Evolutionary conservation across 2,888 invertebrate species (phyloP).

Genomic region (Acanthosepion esculentum): DNA sequence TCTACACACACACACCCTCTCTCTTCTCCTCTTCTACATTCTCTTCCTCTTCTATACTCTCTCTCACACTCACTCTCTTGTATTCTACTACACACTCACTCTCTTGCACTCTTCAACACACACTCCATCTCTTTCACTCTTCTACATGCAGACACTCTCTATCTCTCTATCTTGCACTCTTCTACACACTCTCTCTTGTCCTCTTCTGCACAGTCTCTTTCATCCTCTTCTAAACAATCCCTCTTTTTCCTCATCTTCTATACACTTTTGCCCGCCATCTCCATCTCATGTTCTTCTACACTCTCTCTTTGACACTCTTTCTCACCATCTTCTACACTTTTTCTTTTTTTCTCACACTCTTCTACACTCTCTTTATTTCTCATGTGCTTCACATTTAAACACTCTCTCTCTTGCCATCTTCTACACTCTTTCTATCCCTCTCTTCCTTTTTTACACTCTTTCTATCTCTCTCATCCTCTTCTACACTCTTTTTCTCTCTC

Average conservation of each 20-base stretch:
- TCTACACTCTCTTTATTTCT: not conserved
- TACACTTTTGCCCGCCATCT: not conserved
- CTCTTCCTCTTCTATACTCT: no score
- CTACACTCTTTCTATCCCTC: not conserved
- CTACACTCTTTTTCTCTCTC: not conserved
- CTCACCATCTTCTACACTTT: not conserved
- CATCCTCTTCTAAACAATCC: not conserved
- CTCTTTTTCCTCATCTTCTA: not conserved
- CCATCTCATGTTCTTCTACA: not conserved
- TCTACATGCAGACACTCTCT: no score
- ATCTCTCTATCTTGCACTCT: not conserved
- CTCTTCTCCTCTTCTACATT: no score
- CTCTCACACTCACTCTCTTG: no score
- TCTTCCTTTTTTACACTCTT: not conserved
- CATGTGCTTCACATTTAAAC: no score
- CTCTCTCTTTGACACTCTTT: not conserved
- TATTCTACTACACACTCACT: no score
- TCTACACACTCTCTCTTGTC: not conserved
- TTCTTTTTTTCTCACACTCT: not conserved
- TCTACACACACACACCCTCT: no score
- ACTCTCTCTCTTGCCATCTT: not conserved
- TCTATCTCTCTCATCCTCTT: not conserved
- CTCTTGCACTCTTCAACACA: not conserved
- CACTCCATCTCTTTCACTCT: not conserved
- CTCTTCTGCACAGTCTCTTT: not conserved